phyloP scores from a whole-genome alignment of 2,888 invertebrate species.

The Beris morrisii region DNA sequence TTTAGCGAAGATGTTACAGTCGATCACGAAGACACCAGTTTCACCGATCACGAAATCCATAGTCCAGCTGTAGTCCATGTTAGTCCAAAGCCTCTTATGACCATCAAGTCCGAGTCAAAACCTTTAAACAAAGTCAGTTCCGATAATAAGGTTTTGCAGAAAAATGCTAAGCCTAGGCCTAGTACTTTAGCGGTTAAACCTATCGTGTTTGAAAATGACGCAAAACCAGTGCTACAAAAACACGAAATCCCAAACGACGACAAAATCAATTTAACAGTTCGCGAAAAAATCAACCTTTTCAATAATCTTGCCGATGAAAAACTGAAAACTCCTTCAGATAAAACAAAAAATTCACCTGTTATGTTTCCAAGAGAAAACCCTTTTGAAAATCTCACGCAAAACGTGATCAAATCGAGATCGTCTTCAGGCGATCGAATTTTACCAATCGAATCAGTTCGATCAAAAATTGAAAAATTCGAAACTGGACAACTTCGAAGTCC shows the following conservation, averaged over 20 bases:
- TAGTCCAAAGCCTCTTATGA: slow-evolving; percentile 2
- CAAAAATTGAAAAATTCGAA: slow-evolving; percentile 27
- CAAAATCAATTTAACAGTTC: too few relatives aligned
- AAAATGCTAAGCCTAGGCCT: too few relatives aligned
- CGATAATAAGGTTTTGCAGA: too few relatives aligned
- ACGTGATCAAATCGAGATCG: too few relatives aligned
- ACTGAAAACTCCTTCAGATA: not conserved
- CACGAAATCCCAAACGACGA: too few relatives aligned
- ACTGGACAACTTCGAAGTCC: slow-evolving; percentile 13
- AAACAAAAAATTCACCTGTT: slow-evolving; percentile 8
- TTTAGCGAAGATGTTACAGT: slow-evolving; percentile 32
- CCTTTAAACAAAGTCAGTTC: too few relatives aligned
- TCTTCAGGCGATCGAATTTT: not conserved
- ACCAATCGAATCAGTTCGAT: slow-evolving; percentile 22
- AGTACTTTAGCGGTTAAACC: too few relatives aligned
- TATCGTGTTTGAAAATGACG: too few relatives aligned
- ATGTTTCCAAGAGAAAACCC: slow-evolving; percentile 4
- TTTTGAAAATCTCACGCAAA: not conserved
- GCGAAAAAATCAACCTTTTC: slow-evolving; percentile 4
- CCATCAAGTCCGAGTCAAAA: too few relatives aligned
- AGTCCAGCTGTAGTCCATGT: slow-evolving; percentile 19
- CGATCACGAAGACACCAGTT: not conserved
- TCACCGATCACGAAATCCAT: slow-evolving; percentile 4
- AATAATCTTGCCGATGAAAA: slow-evolving; percentile 14
- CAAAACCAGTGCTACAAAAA: too few relatives aligned